Conservation (phyloP, 2,113 vertebrate species). For the Carassius auratus region DNA sequence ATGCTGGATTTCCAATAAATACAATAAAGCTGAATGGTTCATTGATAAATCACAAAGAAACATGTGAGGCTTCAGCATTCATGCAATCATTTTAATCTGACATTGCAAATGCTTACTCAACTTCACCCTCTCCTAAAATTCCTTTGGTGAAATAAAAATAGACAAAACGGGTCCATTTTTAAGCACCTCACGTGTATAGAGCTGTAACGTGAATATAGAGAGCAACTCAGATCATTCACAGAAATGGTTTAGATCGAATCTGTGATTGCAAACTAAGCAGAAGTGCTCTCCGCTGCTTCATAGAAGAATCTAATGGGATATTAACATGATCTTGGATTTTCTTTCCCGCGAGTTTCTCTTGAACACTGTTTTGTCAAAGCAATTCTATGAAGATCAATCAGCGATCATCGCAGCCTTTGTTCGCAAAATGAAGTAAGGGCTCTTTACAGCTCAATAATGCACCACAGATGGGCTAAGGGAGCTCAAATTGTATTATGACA, state of each 20-base stretch:
- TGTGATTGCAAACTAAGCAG: not conserved
- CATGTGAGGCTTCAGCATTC: not conserved
- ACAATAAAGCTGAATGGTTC: not conserved
- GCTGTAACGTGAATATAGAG: not conserved
- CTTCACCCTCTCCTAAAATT: not conserved
- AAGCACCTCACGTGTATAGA: not conserved
- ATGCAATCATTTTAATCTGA: slow-evolving; percentile 3
- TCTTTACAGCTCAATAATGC: slow-evolving; percentile 4
- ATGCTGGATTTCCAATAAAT: slow-evolving; percentile 17
- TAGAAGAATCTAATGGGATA: not conserved
- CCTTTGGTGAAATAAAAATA: not conserved
- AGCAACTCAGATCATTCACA: not conserved
- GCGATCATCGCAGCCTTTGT: not conserved
- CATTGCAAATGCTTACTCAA: not conserved
- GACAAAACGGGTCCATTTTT: not conserved
- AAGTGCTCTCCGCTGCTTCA: not conserved
- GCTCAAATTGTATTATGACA: not conserved
- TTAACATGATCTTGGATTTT: not conserved
- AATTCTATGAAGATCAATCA: not conserved
- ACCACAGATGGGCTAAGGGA: not conserved
- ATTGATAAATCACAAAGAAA: slow-evolving; percentile 15
- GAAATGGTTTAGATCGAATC: not conserved
- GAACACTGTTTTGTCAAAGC: not conserved
- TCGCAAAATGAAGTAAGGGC: not conserved
- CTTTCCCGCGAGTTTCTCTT: not conserved